Evolutionary conservation across 2,888 invertebrate genomes (phyloP).

Genomic region (Dynastes maya): DNA sequence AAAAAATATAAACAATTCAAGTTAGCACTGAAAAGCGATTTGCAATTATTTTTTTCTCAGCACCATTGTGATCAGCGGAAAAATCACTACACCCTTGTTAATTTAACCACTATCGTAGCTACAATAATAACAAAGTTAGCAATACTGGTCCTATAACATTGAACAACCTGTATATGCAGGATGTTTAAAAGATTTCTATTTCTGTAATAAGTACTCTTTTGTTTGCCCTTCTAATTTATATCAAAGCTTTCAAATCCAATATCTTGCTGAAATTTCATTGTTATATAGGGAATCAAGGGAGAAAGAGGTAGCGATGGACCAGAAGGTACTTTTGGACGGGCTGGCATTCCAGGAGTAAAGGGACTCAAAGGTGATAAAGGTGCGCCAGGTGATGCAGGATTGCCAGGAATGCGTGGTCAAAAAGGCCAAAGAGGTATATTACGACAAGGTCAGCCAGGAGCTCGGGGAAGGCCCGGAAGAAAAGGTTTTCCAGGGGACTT

Average conservation of each 20-base stretch:
- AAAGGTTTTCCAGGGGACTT: conserved; percentile 63
- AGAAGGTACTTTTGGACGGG: conserved; percentile 66
- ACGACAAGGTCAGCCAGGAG: conserved; percentile 65
- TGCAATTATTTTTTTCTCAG: too few species aligned
- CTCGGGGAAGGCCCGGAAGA: conserved; percentile 66
- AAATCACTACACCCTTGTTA: too few species aligned
- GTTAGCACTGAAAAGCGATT: too few species aligned
- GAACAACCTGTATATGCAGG: too few species aligned
- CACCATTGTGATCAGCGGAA: too few species aligned
- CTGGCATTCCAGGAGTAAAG: conserved; percentile 65
- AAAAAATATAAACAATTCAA: too few species aligned
- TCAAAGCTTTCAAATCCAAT: background rate
- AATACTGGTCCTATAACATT: too few species aligned
- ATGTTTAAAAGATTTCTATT: too few species aligned
- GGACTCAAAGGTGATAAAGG: conserved; percentile 66
- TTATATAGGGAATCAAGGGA: conserved; percentile 64
- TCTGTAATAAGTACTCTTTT: too few species aligned
- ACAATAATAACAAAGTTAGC: too few species aligned
- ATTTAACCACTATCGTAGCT: too few species aligned
- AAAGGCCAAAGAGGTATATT: conserved; percentile 66
- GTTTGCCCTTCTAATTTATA: too few species aligned
- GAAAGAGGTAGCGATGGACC: conserved; percentile 67
- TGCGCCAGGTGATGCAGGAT: conserved; percentile 64
- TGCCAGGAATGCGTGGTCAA: conserved; percentile 59
- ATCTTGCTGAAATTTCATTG: background rate